A percentile compares a stretch with the other conserved stretches of the same genome.
Conservation (phyloP, 2,888 invertebrate species). For the Theodoxus fluviatilis region DNA sequence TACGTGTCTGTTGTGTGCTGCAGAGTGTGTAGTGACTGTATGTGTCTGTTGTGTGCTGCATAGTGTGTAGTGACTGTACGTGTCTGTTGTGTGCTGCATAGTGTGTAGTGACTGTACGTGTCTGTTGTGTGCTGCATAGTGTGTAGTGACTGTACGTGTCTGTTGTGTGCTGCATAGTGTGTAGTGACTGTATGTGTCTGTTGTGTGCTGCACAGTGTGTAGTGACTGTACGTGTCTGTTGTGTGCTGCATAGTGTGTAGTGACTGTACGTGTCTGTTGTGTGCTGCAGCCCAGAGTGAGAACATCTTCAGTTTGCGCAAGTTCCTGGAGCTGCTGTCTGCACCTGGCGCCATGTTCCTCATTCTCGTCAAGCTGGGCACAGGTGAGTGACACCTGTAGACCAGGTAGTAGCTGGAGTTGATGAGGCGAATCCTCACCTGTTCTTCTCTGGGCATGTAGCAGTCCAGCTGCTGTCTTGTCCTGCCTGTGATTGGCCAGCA, state of each 20-base stretch:
- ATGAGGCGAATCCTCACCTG: not conserved
- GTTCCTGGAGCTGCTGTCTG: conserved; percentile 40
- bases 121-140: no score
- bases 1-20: no score
- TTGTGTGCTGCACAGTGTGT: not conserved
- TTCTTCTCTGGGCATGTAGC: no score
- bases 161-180: no score
- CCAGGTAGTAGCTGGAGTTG: not conserved
- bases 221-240: not conserved
- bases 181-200: not conserved
- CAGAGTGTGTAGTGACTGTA: no score
- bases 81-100: no score
- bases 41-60: no score
- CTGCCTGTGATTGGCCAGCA: no score
- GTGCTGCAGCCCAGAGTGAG: not conserved
- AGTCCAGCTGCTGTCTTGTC: no score
- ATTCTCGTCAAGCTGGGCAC: conserved; percentile 46
- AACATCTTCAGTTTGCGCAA: conserved; percentile 50
- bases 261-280: not conserved
- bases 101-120: no score
- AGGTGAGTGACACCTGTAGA: conserved; percentile 37
- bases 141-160: no score
- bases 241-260: not conserved
- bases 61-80: no score
- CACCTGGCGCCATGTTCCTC: conserved; percentile 51